phyloP scores from a whole-genome alignment of 1,140 invertebrate genomes.

The Drosophila fuyamai region DNA sequence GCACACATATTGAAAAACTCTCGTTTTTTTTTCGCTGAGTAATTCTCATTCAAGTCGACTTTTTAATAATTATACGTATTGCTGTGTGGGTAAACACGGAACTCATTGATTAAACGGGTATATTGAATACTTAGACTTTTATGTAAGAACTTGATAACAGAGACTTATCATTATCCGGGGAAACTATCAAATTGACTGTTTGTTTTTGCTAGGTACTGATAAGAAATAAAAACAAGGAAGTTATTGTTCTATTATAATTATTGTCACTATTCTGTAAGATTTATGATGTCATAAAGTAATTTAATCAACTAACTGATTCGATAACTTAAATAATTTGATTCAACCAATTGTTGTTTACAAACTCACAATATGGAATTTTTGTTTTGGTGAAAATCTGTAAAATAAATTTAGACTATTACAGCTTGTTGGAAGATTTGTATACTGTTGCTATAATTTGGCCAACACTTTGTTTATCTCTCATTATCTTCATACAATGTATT shows the following conservation, averaged over 20 bases:
- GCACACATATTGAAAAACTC: neutral
- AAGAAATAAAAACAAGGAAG: neutral
- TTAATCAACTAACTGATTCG: conserved; percentile 15
- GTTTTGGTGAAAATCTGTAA: too few species aligned
- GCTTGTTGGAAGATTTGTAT: too few species aligned
- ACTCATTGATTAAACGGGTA: conserved; percentile 9
- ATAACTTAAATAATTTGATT: conserved; percentile 1
- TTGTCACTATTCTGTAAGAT: neutral
- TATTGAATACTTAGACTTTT: neutral
- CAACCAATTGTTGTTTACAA: neutral
- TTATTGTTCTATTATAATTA: conserved; percentile 2
- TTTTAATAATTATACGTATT: conserved; percentile 9
- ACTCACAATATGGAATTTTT: too few species aligned
- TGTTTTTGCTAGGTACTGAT: conserved; percentile 1
- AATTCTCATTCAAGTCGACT: neutral
- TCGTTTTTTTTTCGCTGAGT: conserved; percentile 1
- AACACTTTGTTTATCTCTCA: too few species aligned
- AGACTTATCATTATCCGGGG: neutral
- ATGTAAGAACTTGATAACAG: neutral
- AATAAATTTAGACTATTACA: too few species aligned
- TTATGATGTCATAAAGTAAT: conserved; percentile 7
- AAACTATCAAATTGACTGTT: neutral
- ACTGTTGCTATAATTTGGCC: too few species aligned
- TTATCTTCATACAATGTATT: too few species aligned
- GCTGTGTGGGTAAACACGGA: neutral